Evolutionary conservation across 1,140 invertebrate species (phyloP).

Genomic region (Phenacoccus solenopsis): DNA sequence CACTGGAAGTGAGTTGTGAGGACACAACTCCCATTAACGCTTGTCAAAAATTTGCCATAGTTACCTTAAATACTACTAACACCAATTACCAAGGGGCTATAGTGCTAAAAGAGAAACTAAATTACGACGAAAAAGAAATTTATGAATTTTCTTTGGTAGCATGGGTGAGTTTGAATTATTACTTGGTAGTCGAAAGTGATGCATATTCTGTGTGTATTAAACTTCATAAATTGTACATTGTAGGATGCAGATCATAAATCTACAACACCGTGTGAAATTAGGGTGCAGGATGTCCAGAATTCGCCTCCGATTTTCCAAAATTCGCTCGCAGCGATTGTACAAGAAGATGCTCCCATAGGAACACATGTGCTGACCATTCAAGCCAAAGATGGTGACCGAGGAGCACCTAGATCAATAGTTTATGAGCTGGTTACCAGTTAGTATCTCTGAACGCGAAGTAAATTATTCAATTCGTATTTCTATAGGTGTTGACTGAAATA

Average conservation of each 20-base stretch:
- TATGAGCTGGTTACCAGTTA: constrained; percentile 70
- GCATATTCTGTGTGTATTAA: no score
- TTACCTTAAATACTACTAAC: constrained; percentile 46
- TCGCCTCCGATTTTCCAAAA: constrained; percentile 69
- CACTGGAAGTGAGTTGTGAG: constrained; percentile 59
- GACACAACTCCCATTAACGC: constrained; percentile 41
- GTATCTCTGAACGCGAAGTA: constrained; percentile 30
- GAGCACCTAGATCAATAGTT: constrained; percentile 58
- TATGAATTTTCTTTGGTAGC: constrained; percentile 57
- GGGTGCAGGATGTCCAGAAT: constrained; percentile 69
- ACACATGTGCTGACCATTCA: constrained; percentile 62
- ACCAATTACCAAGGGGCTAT: constrained; percentile 48
- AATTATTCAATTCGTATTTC: neutral
- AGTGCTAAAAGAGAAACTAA: constrained; percentile 47
- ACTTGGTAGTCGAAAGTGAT: no score
- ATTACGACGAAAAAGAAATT: constrained; percentile 59
- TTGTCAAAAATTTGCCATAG: constrained; percentile 55
- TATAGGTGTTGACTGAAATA: neutral
- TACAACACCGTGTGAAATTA: constrained; percentile 56
- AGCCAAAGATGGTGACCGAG: constrained; percentile 69
- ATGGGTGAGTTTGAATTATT: no score
- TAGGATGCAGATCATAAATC: constrained; percentile 66
- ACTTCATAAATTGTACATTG: no score
- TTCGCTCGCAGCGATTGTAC: constrained; percentile 61
- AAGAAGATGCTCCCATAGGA: constrained; percentile 73